Evolutionary conservation across 2,888 invertebrate species (phyloP).

Genomic region (Tanaodytes sp.): DNA sequence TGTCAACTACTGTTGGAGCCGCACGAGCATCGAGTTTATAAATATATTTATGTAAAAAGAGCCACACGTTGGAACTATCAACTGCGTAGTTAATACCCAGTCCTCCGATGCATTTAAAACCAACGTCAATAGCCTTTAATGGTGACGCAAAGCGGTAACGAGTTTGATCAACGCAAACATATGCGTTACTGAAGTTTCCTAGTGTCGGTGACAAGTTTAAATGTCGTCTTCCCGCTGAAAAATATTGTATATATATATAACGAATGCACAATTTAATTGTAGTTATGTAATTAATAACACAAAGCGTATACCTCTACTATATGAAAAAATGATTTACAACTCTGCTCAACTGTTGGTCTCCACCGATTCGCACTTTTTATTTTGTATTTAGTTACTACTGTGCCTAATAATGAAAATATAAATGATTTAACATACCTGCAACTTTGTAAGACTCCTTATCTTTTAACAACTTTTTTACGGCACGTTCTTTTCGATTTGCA

Average conservation of each 20-base stretch:
- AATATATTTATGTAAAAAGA: neutral
- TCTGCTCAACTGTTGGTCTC: too few relatives aligned
- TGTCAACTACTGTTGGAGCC: neutral
- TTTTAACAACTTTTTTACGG: conserved; percentile 13
- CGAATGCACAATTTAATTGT: too few relatives aligned
- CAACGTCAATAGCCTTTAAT: neutral
- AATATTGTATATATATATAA: too few relatives aligned
- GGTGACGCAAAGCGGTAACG: neutral
- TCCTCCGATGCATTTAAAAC: conserved; percentile 1
- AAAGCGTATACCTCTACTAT: too few relatives aligned
- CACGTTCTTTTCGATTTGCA: conserved; percentile 3
- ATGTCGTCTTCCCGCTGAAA: too few relatives aligned
- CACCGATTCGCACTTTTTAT: too few relatives aligned
- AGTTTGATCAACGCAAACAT: neutral
- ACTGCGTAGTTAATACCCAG: neutral
- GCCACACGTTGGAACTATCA: neutral
- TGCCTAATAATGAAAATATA: too few relatives aligned
- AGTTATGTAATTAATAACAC: too few relatives aligned
- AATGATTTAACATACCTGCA: conserved; percentile 19
- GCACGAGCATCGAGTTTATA: neutral
- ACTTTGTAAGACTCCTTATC: conserved; percentile 2
- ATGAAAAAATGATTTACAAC: too few relatives aligned
- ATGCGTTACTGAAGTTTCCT: too few relatives aligned
- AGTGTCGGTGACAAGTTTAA: too few relatives aligned
- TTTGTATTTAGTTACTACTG: too few relatives aligned